Evolutionary conservation across 2,113 vertebrate genomes (phyloP), one percentile per base, ranked within the genome.

Genomic region (Sylvicapra grimmia): DNA sequence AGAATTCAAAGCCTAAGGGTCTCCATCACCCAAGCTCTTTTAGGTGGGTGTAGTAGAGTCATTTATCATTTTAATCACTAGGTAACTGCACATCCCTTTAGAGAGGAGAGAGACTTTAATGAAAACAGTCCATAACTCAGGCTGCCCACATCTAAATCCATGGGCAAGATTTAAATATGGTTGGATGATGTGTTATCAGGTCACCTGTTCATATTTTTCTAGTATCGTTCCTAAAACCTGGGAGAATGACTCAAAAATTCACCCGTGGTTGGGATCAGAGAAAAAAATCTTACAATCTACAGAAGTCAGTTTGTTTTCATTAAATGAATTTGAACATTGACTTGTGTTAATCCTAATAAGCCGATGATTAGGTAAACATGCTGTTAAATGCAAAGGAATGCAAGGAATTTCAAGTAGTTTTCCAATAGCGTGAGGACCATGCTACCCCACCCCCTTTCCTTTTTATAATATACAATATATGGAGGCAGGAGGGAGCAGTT

Each of bases 321-420:
- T 98, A 98, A 99, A 99, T 99, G 99, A 99, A 98, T 86, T 98
- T 98, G 98, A 99, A 99, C 98, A 98, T 99, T 98, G 99, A 99
- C 98, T 99, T 99, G 98, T 98, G 99, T 98, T 99, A 99, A 99
- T 99, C 99, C 99, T 98, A 99, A 99, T 99, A 99, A 99, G 97
- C 98, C 95, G 95, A 98, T 98, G 99, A 99, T 99, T 99, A 99
- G 99, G 98, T 99, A 99, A 99, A 99, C 99, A 99, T 92, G 98
- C 99, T 99, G 99, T 99, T 99, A 99, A 99, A 98, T 97, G 98
- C 97, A 98, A 98, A 99, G 99, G 99, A 99, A 99, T 99, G 99
- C 98, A 98, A 99, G 98, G 99, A 99, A 99, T 99, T 99, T 99
- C 99, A 99, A 99, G 99, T 98, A 99, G 99, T 99, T 99, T 98